A percentile compares a stretch with the other conserved stretches of the same genome.
Conservation (phyloP, 2,888 invertebrate genomes). For the Boloria selene region DNA sequence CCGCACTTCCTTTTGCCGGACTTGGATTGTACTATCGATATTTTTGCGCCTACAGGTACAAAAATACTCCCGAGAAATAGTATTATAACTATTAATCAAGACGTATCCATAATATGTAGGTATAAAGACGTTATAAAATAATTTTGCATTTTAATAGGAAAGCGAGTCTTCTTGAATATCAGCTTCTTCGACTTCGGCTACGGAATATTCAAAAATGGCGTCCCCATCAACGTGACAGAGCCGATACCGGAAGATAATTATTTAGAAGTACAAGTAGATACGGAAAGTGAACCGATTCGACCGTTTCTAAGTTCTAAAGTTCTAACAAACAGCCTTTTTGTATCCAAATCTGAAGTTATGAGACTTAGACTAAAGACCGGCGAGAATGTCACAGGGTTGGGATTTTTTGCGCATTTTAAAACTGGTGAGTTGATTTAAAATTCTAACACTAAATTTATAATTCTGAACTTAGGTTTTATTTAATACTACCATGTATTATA, state of each 20-base stretch:
- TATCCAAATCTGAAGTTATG: conserved; percentile 84
- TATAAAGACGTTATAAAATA: not conserved
- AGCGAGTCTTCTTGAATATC: conserved; percentile 88
- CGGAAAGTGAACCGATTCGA: conserved; percentile 76
- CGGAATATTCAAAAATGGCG: conserved; percentile 66
- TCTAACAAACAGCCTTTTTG: conserved; percentile 85
- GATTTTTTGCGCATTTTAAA: conserved; percentile 86
- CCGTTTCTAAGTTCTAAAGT: conserved; percentile 81
- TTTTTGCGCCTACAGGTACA: conserved; percentile 86
- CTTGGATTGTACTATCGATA: conserved; percentile 87
- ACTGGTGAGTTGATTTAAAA: conserved; percentile 70
- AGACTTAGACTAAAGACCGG: conserved; percentile 85
- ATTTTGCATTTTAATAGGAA: conserved; percentile 61
- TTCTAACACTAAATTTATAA: not conserved
- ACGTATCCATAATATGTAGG: not conserved
- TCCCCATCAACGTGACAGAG: conserved; percentile 61
- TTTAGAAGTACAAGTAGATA: conserved; percentile 82
- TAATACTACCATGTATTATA: not conserved
- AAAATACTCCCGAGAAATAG: no score
- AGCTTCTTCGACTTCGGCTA: conserved; percentile 82
- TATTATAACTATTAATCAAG: no score
- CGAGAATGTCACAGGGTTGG: conserved; percentile 84
- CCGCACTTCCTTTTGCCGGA: conserved; percentile 87
- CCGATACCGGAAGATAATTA: conserved; percentile 67
- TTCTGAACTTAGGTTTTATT: not conserved